phyloP scores from a whole-genome alignment of 2,888 invertebrate genomes.

The Tridacna crocea region DNA sequence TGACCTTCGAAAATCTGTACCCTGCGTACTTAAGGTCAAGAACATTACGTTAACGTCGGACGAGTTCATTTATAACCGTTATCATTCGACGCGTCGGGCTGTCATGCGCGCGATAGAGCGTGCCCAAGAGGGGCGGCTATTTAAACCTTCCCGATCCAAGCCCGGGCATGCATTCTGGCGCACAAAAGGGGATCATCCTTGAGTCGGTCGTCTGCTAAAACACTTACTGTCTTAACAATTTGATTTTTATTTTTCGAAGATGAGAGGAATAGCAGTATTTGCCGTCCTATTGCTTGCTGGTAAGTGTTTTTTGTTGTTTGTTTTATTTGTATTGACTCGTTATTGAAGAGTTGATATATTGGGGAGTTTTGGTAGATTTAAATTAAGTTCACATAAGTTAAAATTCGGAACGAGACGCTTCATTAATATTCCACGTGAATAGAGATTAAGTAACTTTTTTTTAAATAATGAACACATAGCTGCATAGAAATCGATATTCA shows the following conservation, averaged over 20 bases:
- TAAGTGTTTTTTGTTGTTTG: neutral
- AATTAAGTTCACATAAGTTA: neutral
- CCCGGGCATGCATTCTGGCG: constrained; percentile 10
- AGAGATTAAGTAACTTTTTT: too few relatives aligned
- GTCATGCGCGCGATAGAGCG: constrained; percentile 8
- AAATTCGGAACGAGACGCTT: too few relatives aligned
- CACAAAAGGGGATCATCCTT: constrained; percentile 3
- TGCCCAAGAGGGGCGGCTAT: neutral
- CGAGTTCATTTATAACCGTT: neutral
- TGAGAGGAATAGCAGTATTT: constrained; percentile 24
- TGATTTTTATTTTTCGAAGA: neutral
- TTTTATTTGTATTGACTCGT: neutral
- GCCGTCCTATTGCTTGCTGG: constrained; percentile 7
- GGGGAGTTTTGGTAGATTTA: too few relatives aligned
- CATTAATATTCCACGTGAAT: too few relatives aligned
- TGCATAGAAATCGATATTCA: too few relatives aligned
- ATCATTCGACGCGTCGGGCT: neutral
- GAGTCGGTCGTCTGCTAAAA: constrained; percentile 20
- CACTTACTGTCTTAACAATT: neutral
- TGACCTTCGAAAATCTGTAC: too few relatives aligned
- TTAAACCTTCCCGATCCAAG: neutral
- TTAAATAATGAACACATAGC: too few relatives aligned
- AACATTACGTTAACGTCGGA: neutral
- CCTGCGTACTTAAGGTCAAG: too few relatives aligned
- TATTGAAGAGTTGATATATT: neutral